Evolutionary conservation across 2,113 vertebrate species (phyloP).

Genomic region (Lasiurus borealis): DNA sequence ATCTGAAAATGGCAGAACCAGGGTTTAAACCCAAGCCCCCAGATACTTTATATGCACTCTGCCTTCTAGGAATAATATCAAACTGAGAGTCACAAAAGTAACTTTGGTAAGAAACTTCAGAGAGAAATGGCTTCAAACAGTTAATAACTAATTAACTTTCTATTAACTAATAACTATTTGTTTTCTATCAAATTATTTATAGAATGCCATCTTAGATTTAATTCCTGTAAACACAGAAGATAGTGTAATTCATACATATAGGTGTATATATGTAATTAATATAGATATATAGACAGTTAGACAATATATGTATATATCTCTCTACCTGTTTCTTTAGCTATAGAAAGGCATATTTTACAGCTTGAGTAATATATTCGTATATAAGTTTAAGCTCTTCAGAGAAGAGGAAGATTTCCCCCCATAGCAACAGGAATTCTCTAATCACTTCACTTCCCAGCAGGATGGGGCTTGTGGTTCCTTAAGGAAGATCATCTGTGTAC

Average conservation of each 20-base stretch:
- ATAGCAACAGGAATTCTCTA: not conserved
- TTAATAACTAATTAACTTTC: not conserved
- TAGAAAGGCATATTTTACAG: not conserved
- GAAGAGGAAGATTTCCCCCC: not conserved
- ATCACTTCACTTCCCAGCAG: constrained; percentile 29
- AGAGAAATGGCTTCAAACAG: constrained; percentile 9
- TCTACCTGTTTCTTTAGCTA: not conserved
- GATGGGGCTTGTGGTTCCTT: not conserved
- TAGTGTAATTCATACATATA: not conserved
- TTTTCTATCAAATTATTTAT: constrained; percentile 32
- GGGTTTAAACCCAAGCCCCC: constrained; percentile 14
- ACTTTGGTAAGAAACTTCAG: constrained; percentile 11
- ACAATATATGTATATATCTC: not conserved
- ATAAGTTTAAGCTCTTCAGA: constrained; percentile 5
- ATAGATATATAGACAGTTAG: not conserved
- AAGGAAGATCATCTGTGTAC: not conserved
- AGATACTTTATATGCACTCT: not conserved
- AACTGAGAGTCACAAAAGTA: not conserved
- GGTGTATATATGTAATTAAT: not conserved
- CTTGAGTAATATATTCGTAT: not conserved
- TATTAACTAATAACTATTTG: not conserved
- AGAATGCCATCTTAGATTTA: not conserved
- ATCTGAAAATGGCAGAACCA: constrained; percentile 3
- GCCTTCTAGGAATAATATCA: not conserved
- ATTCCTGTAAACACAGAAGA: not conserved